Conservation (phyloP, 2,888 invertebrate genomes). For the Eustalomyia histrio region DNA sequence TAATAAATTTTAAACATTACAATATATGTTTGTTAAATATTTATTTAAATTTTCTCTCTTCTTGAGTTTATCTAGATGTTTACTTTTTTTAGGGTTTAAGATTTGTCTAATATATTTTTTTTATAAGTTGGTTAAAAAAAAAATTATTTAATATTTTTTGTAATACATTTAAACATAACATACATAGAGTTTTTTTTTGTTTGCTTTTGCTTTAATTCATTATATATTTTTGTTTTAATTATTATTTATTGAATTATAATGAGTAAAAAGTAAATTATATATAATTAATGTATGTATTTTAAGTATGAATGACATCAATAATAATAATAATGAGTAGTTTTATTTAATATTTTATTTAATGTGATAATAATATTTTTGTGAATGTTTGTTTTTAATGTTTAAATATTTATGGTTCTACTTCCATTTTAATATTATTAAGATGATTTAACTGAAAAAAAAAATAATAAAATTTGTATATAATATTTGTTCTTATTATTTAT, state of each 20-base stretch:
- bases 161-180: conserved; percentile 53
- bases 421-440: background rate
- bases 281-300: conserved; percentile 30
- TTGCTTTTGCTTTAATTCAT: background rate
- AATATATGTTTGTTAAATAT: conserved; percentile 28
- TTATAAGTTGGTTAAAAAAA: conserved; percentile 52
- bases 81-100: conserved; percentile 33
- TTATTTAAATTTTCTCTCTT: conserved; percentile 15
- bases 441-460: background rate
- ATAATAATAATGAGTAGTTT: conserved; percentile 28
- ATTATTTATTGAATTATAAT: conserved; percentile 7
- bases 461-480: background rate
- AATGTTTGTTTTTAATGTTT: background rate
- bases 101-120: conserved; percentile 64
- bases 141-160: conserved; percentile 32
- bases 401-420: conserved; percentile 7
- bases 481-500: conserved; percentile 3
- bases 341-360: conserved; percentile 12
- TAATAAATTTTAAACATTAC: conserved; percentile 12
- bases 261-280: conserved; percentile 2
- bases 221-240: conserved; percentile 9
- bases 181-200: conserved; percentile 42
- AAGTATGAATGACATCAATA: conserved; percentile 59
- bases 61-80: conserved; percentile 34
- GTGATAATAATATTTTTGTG: conserved; percentile 7